Conservation (phyloP, 1,140 invertebrate species). For the Aphelinus atriplicis region DNA sequence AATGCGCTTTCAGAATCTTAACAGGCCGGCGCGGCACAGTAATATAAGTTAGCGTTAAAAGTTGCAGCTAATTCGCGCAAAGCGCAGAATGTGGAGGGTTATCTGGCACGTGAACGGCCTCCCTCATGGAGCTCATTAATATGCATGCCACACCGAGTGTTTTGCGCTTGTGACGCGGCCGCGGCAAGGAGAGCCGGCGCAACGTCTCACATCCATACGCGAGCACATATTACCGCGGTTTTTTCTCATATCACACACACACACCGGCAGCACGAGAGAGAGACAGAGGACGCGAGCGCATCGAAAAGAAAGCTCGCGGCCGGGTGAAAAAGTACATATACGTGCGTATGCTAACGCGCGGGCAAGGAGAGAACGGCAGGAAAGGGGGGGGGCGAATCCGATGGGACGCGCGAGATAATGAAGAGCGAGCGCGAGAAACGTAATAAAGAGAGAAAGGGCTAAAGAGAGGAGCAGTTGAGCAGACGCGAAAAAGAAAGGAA, state of each 20-base stretch:
- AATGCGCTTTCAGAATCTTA: too few relatives aligned
- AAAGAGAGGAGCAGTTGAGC: not conserved
- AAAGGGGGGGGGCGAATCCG: not conserved
- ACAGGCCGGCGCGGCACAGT: too few relatives aligned
- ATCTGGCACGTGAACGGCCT: too few relatives aligned
- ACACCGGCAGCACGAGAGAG: too few relatives aligned
- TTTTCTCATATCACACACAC: not conserved
- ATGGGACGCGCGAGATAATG: not conserved
- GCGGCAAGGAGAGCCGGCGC: not conserved
- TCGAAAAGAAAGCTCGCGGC: too few relatives aligned
- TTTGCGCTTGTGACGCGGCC: too few relatives aligned
- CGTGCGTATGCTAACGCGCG: not conserved
- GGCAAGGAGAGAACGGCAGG: not conserved
- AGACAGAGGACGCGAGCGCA: too few relatives aligned
- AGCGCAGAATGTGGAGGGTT: too few relatives aligned
- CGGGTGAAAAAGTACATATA: too few relatives aligned
- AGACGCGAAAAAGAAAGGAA: not conserved
- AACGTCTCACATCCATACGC: not conserved
- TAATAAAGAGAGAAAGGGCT: conserved; percentile 1
- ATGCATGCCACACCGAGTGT: not conserved
- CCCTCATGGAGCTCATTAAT: not conserved
- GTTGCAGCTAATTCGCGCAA: not conserved
- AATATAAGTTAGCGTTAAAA: not conserved
- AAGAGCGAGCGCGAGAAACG: not conserved
- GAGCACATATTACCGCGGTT: not conserved